Evolutionary conservation across 2,888 invertebrate species (phyloP), one percentile per base, ranked within the genome.

Genomic region (Philopedon plagiatum): DNA sequence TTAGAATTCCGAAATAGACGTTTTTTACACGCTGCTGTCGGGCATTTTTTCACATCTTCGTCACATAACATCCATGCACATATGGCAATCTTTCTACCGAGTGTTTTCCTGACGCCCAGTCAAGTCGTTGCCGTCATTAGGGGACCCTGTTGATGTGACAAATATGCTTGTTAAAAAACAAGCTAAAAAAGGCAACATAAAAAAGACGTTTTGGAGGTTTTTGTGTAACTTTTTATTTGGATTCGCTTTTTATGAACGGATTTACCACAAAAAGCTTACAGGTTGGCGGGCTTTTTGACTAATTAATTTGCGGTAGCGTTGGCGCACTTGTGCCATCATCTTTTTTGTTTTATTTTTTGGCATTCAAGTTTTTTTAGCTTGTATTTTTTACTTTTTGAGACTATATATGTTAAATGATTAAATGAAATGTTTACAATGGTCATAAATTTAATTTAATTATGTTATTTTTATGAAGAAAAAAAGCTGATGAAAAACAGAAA

Each of bases 1-100:
- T 82, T 82, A 82, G 79, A 79, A 78, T 78, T 80, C 80, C 78
- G 77, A 81, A 81, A 81, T 81, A 81, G 81, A 81, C 76, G 75
- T 71, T 80, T 80, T 80, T 79, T 80, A 75, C 72, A 63, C 37
- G 56, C 23, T 37, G 67, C 49, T 71, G 74, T 74, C 73, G 62
- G 67, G 37, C 71, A 71, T 79, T 80, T 80, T 79, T 80, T 76
- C 76, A 76, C 80, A 80, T 81, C 81, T 79, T 75, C 79, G 80
- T 82, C 83, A 80, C 82, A 80, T 82, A 82, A 81, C 83, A 80
- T 81, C 77, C 78, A 79, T 78, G 78, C 82, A 81, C 83, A 84
- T 81, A 80, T 83, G 83, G 83, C 77, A 76, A 78, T 58, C 56
- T 67, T 63, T 57, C 64, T 46, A 80, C 79, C 79, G 79, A 80